phyloP scores from a whole-genome alignment of 2,113 vertebrate species.

The Thymallus thymallus region DNA sequence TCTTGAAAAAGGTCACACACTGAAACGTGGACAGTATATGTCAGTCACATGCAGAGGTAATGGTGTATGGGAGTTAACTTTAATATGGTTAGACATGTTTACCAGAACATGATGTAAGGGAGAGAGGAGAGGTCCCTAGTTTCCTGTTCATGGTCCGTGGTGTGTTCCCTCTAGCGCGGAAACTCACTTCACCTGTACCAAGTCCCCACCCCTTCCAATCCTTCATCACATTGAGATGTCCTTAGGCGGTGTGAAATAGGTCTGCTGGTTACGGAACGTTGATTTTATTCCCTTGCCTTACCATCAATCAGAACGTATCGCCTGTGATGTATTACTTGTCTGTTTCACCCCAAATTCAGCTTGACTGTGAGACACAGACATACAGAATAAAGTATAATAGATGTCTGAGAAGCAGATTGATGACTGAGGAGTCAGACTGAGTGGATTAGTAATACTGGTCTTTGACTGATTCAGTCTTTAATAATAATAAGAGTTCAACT shows the following conservation, averaged over 20 bases:
- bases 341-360: neutral
- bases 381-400: neutral
- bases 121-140: too few relatives aligned
- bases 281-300: neutral
- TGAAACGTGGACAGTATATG: too few relatives aligned
- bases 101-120: neutral
- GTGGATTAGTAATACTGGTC: neutral
- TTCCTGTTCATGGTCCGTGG: neutral
- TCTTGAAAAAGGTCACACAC: too few relatives aligned
- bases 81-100: neutral
- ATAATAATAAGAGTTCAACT: neutral
- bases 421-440: neutral
- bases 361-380: too few relatives aligned
- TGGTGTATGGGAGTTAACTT: too few relatives aligned
- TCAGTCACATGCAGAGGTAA: too few relatives aligned
- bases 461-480: neutral
- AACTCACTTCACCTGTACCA: neutral
- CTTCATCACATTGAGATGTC: neutral
- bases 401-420: neutral
- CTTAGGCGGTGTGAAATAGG: neutral
- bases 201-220: too few relatives aligned
- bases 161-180: neutral
- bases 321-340: neutral
- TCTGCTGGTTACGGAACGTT: neutral
- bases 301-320: neutral